These are phyloP conservation scores for Morelia viridis DNA, from an alignment of 2,797 vertebrate genomes.

Conservation along the genomic window DNA sequence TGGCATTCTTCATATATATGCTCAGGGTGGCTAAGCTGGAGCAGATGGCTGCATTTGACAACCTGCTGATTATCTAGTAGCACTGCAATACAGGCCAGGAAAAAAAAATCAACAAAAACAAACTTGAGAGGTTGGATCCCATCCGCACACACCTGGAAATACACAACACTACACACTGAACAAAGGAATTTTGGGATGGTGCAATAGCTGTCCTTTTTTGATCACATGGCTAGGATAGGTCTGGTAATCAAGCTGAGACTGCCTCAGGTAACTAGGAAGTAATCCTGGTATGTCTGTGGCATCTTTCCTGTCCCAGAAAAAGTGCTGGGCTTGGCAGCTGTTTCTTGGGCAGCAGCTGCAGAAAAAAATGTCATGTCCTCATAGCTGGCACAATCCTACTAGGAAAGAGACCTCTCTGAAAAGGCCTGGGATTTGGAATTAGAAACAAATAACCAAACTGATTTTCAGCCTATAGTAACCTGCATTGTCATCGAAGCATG, in stretches of 20 bases:
- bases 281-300: not conserved
- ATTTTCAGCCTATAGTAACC: slow-evolving; percentile 43
- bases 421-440: not conserved
- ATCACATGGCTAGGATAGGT: not conserved
- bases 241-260: slow-evolving; percentile 25
- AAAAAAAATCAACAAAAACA: slow-evolving; percentile 47
- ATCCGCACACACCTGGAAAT: slow-evolving; percentile 30
- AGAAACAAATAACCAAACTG: not conserved
- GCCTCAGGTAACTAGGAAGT: slow-evolving; percentile 37
- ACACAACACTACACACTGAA: slow-evolving; percentile 20
- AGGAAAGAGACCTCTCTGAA: slow-evolving; percentile 1
- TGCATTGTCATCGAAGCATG: slow-evolving; percentile 3
- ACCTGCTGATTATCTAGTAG: slow-evolving; percentile 52
- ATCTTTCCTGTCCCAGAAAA: slow-evolving; percentile 43
- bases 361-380: slow-evolving; percentile 49
- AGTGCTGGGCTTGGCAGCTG: not conserved
- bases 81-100: slow-evolving; percentile 30
- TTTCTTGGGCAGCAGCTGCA: slow-evolving; percentile 33
- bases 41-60: slow-evolving; percentile 42
- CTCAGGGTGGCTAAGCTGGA: slow-evolving; percentile 46
- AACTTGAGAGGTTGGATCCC: slow-evolving; percentile 14
- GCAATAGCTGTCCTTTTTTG: slow-evolving; percentile 28
- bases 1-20: slow-evolving; percentile 37
- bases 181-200: not conserved
- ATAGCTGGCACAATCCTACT: slow-evolving; percentile 45